phyloP scores from a whole-genome alignment of 2,797 vertebrate genomes.

The Crypturellus tataupa region DNA sequence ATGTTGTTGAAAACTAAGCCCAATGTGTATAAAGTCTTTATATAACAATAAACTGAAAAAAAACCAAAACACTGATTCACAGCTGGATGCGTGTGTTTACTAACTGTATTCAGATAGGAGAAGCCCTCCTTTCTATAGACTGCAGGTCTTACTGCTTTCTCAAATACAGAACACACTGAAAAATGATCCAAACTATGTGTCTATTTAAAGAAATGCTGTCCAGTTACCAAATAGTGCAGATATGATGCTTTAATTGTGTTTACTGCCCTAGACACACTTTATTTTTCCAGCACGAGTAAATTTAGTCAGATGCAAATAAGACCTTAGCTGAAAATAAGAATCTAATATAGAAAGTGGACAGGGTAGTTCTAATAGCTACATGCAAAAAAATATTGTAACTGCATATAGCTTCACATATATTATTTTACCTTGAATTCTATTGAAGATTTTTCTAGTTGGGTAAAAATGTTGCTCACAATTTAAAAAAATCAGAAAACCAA shows the following conservation, averaged over 20 bases:
- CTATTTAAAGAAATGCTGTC: not conserved
- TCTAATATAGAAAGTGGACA: not conserved
- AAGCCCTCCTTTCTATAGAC: not conserved
- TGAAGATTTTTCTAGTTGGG: not conserved
- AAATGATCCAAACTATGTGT: not conserved
- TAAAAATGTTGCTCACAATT: not conserved
- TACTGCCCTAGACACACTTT: not conserved
- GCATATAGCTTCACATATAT: not conserved
- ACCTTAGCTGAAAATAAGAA: not conserved
- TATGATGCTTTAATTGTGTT: not conserved
- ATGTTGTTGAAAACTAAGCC: not conserved
- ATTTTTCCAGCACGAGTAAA: not conserved
- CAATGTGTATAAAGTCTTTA: not conserved
- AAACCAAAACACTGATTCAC: not conserved
- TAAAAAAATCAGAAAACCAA: not conserved
- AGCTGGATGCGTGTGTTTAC: not conserved
- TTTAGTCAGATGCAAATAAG: not conserved
- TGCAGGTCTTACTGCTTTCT: not conserved
- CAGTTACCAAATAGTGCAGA: not conserved
- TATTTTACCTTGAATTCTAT: not conserved
- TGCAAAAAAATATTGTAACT: not conserved
- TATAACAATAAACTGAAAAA: not conserved
- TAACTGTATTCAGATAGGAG: not conserved
- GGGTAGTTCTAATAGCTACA: not conserved
- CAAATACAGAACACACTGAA: not conserved